Percentiles rank a stretch among this genome's conserved stretches.
Evolutionary conservation across 2,113 vertebrate species (phyloP).

Genomic region (Cathartes aura): DNA sequence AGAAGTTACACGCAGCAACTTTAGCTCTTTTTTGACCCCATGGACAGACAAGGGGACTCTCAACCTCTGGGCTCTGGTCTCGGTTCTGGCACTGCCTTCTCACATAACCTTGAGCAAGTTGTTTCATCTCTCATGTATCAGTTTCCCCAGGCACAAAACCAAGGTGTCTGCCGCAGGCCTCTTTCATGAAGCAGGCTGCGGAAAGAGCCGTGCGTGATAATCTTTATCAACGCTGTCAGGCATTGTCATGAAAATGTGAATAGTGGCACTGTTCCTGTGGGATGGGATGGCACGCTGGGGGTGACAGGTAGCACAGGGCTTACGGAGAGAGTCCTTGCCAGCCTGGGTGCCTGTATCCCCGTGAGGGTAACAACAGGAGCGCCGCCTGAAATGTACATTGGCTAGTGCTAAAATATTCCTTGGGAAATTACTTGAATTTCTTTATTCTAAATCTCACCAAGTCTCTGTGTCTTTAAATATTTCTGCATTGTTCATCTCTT

Average conservation of each 20-base stretch:
- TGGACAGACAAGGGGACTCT: background rate
- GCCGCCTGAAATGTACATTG: background rate
- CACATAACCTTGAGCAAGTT: accelerated
- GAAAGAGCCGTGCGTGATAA: background rate
- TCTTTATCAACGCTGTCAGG: background rate
- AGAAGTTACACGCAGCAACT: background rate
- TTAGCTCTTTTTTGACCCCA: background rate
- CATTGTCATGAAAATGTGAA: background rate
- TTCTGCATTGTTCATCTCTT: background rate
- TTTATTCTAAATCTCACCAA: background rate
- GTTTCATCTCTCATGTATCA: background rate
- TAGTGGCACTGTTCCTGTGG: background rate
- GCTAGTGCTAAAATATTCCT: background rate
- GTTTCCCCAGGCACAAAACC: background rate
- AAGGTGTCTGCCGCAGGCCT: background rate
- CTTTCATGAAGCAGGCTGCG: background rate
- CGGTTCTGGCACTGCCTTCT: background rate
- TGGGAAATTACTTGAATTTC: background rate
- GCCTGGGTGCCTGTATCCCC: background rate
- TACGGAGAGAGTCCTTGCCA: background rate
- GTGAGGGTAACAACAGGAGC: background rate
- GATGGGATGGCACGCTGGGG: accelerated
- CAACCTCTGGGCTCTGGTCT: background rate
- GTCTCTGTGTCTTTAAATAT: background rate
- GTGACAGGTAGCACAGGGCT: background rate